A percentile compares a stretch with the other conserved stretches of the same genome.
Conservation (phyloP, 2,888 invertebrate species). For the Lithosia quadra region DNA sequence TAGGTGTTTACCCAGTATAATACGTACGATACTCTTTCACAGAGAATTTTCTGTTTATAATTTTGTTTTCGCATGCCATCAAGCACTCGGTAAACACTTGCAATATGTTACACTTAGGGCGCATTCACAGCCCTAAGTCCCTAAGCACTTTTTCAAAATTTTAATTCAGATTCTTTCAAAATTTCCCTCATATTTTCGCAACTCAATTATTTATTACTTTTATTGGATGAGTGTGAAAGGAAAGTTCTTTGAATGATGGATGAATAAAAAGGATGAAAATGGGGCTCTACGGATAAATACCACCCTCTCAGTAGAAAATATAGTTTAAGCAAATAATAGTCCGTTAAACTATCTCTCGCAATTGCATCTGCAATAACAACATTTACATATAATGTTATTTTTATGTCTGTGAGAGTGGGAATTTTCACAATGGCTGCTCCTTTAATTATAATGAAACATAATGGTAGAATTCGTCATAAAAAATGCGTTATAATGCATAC, state of each 20-base stretch:
- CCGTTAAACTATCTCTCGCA: slow-evolving; percentile 40
- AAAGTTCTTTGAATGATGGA: neutral
- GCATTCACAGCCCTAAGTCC: too few species aligned
- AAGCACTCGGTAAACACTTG: too few species aligned
- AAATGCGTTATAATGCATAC: slow-evolving; percentile 66
- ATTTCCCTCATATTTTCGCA: neutral
- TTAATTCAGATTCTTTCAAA: too few species aligned
- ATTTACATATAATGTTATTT: slow-evolving; percentile 72
- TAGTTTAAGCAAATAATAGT: slow-evolving; percentile 19
- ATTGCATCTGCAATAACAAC: slow-evolving; percentile 66
- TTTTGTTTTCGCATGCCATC: too few species aligned
- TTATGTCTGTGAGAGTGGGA: slow-evolving; percentile 72
- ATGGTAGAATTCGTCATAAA: slow-evolving; percentile 63
- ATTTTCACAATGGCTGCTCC: slow-evolving; percentile 70
- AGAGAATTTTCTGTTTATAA: too few species aligned
- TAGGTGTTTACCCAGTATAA: too few species aligned
- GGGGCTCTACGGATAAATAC: neutral
- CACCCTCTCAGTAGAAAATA: neutral
- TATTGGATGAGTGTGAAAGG: neutral
- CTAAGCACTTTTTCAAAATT: too few species aligned
- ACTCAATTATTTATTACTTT: too few species aligned
- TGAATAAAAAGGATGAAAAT: neutral
- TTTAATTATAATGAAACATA: slow-evolving; percentile 71
- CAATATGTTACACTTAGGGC: too few species aligned
- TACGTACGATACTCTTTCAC: too few species aligned